Percentiles rank a stretch among this genome's conserved stretches.
phyloP scores from a whole-genome alignment of 2,888 invertebrate genomes.

The Amphimallon solstitiale region DNA sequence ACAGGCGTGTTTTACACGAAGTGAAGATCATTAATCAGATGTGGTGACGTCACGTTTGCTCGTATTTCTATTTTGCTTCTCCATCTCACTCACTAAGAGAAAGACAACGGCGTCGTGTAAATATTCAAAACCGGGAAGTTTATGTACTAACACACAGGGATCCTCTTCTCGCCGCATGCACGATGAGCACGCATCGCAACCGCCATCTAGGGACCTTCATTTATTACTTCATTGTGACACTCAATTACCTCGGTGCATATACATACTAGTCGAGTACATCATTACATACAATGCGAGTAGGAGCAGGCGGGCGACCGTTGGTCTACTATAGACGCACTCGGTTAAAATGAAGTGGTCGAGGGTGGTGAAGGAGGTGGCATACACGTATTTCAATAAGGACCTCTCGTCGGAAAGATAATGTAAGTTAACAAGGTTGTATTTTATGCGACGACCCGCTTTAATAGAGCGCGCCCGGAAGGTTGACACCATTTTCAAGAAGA shows the following conservation, averaged over 20 bases:
- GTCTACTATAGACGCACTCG: too few relatives aligned
- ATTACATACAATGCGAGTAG: slow-evolving; percentile 25
- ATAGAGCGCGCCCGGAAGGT: neutral
- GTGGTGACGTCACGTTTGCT: slow-evolving; percentile 52
- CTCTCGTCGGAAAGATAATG: neutral
- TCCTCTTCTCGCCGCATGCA: neutral
- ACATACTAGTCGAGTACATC: slow-evolving; percentile 39
- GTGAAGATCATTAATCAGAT: slow-evolving; percentile 61
- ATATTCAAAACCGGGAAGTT: too few relatives aligned
- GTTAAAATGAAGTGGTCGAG: too few relatives aligned
- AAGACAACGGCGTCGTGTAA: too few relatives aligned
- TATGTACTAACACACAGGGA: too few relatives aligned
- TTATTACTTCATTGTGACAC: slow-evolving; percentile 55
- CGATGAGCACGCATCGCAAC: slow-evolving; percentile 29
- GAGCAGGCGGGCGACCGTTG: too few relatives aligned
- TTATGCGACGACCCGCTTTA: neutral
- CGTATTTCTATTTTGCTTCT: slow-evolving; percentile 19
- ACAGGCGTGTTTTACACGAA: slow-evolving; percentile 59
- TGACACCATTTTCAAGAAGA: too few relatives aligned
- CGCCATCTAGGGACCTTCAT: slow-evolving; percentile 47
- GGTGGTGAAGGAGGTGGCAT: neutral
- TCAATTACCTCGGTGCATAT: slow-evolving; percentile 51
- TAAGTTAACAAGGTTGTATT: slow-evolving; percentile 3
- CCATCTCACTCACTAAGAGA: too few relatives aligned
- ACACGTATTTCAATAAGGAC: slow-evolving; percentile 27